Evolutionary conservation across 1,140 invertebrate genomes (phyloP).

Genomic region (Leptinotarsa lineolata): DNA sequence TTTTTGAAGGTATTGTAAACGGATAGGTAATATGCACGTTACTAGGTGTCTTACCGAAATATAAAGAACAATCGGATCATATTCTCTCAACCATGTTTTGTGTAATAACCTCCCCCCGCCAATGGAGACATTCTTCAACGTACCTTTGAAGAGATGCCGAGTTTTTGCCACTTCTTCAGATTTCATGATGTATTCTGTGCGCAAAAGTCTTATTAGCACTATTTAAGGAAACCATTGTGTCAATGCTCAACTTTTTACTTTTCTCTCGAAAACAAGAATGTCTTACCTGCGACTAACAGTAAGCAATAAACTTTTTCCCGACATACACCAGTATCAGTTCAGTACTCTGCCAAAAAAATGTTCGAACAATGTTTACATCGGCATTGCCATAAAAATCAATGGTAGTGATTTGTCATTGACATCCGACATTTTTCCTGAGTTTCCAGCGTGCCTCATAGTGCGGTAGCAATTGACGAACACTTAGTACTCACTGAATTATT

Average conservation of each 20-base stretch:
- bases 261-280: slow-evolving; percentile 42
- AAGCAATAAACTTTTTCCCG: slow-evolving; percentile 43
- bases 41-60: too few relatives aligned
- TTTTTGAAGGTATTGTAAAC: too few relatives aligned
- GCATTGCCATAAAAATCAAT: slow-evolving; percentile 34
- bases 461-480: neutral
- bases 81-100: too few relatives aligned
- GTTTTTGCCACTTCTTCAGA: slow-evolving; percentile 46
- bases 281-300: slow-evolving; percentile 36
- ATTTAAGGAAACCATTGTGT: slow-evolving; percentile 49
- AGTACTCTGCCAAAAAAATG: slow-evolving; percentile 28
- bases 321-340: slow-evolving; percentile 7
- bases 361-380: slow-evolving; percentile 33
- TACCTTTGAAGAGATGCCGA: slow-evolving; percentile 42
- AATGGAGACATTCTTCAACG: slow-evolving; percentile 39
- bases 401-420: slow-evolving; percentile 33
- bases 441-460: neutral
- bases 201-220: slow-evolving; percentile 49
- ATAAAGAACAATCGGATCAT: too few relatives aligned
- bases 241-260: slow-evolving; percentile 45
- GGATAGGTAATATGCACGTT: too few relatives aligned
- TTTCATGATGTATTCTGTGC: slow-evolving; percentile 50
- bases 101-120: neutral
- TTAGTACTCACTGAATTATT: too few relatives aligned
- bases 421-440: slow-evolving; percentile 19